Base-by-base conservation (phyloP, 1,140 invertebrate genomes). In the Lasioglossum baleicum region DNA sequence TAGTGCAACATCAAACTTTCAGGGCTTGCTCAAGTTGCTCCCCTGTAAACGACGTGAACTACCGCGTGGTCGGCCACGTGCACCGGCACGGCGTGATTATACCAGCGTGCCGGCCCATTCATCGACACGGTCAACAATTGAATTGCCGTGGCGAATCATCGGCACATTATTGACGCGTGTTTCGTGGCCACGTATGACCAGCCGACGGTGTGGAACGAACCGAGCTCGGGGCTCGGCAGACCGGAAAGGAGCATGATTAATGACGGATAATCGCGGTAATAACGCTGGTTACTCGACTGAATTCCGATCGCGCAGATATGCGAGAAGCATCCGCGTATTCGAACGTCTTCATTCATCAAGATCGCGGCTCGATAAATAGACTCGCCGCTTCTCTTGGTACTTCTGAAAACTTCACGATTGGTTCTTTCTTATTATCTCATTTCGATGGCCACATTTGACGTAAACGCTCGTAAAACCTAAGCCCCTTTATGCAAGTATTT, bases 41-140 rank as follows among this genome's bases (percentile, higher is more conserved):
- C 6, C 51, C 2, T 0, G 51, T 17, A 20, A 53, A 53, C 51
- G 51, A 20, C 51, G 51, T 15, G 1, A 5, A 17, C 51, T 0
- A 7, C 8, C 5, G 44, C 44, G 8, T 13, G 44, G 44, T 13
- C 44, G 44, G 53, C 15, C 65, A 68, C 72, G 78, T 67, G 72
- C 7, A 48, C 35, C 35, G 35, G 44, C 13, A 11, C 44, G 20
- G 11, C 15, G 22, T 8, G 40, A 61, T 58, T 67, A 40, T 44
- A 63, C 69, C 15, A 17, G 51, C 51, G 13, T 53, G 17, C 51
- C 51, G 70, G 63, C 58, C 64, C 84, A 85, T 86, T 86, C 83
- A 85, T 85, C 72, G 72, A 61, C 56, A 64, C 77, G 53, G 40
- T 77, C 65, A 35, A 83, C 80, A 83, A 86, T 69, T 76, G 81